Evolutionary conservation across 35 echinoderm and acorn worm species (phyloP), one percentile per base, ranked within the genome.

Genomic region (Strongylocentrotus purpuratus): DNA sequence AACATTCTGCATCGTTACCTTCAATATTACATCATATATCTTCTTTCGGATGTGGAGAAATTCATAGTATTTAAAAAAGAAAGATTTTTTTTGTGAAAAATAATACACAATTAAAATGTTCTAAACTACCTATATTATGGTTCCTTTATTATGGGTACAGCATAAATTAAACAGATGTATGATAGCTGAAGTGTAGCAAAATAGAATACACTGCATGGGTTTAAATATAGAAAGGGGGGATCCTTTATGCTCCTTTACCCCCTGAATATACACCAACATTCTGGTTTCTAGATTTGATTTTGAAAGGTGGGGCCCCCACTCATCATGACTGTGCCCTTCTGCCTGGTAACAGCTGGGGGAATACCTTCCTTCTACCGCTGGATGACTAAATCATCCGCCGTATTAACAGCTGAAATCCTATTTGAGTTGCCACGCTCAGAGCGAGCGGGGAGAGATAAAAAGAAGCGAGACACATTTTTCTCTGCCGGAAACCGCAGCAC

Each of bases 361-460:
- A 45, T 31, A 45, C 11, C 87, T 22, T 78, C 65, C 65, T 78
- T 89, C 87, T 46, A 89, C 87, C 32, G 87, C 33, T 89, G 33
- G 87, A 89, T 89, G 87, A 89, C 87, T 89, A 89, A 35, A 89
- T 89, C 87, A 89, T 89, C 87, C 87, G 87, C 87, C 25, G 45
- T 89, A 89, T 89, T 89, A 89, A 46, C 87, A 89, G 87, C 87
- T 89, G 87, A 89, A 89, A 89, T 89, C 87, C 45, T 45, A 89
- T 89, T 89, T 89, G 87, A 46, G 33, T 25, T 41, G 87, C 65
- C 65, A 78, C 65, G 65, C 65, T 78, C 28, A 7, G 65, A 78
- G 65, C 65, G 28, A 78, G 65, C 65, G 22, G 22, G 28, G 65
- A 78, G 65, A 78, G 2, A 59, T 28, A 28, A 28, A n/a, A 78